Evolutionary conservation across 1,140 invertebrate species (phyloP), one percentile per base, ranked within the genome.

Genomic region (Lordiphosa stackelbergi): DNA sequence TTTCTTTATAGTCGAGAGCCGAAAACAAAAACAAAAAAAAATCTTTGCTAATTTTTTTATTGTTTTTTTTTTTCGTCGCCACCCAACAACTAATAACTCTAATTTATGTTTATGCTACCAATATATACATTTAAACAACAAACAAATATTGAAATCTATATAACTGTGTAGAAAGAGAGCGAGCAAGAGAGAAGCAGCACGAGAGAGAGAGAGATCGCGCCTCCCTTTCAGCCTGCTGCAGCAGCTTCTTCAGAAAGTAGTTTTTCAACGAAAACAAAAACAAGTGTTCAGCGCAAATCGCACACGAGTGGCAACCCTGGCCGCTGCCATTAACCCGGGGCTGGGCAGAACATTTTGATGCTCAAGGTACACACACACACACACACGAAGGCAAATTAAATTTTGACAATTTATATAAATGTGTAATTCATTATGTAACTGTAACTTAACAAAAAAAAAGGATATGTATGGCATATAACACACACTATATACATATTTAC

Each of bases 381-480:
- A 45, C 42, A 11, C 22, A 43, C 2, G 31, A 24, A 56, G 12
- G 42, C 52, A 66, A 52, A 62, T 46, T 41, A 69, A 66, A 61
- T 45, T 42, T 69, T 37, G 69, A 51, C 34, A 46, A 68, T 53
- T 66, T 59, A 68, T 68, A 68, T 66, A 68, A 68, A 66, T 68
- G 66, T 69, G 66, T 69, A 69, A 69, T 69, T 75, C 71, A 64
- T 75, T 71, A 71, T 75, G 66, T 75, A 81, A 83, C 59, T 71
- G 69, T 79, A 81, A 75, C 73, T 73, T 73, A 75, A 83, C 53
- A 69, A 42, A 64, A 56, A 16, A 75, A 81, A 73, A 55, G 53
- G 40, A 62, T 62, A 69, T 68, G 65, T 69, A 69, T 62, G 69
- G 69, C 53, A 85, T 53, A 69, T 54, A 73, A 40, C 36, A 58